phyloP scores from a whole-genome alignment of 2,797 vertebrate species.

The Heterohyrax brucei region DNA sequence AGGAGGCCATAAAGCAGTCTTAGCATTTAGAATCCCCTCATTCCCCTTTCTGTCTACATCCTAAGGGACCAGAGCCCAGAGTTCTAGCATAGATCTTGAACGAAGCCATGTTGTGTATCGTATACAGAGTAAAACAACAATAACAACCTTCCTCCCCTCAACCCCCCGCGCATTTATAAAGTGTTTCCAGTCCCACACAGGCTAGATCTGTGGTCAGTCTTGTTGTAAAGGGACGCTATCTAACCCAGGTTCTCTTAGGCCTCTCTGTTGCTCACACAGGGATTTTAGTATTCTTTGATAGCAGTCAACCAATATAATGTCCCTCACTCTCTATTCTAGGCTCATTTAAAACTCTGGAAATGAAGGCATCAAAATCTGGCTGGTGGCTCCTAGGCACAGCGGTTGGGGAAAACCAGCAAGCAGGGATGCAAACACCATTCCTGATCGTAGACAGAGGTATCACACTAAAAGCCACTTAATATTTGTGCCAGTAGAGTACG shows the following conservation, averaged over 20 bases:
- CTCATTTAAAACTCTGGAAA: conserved; percentile 96
- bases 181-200: not conserved
- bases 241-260: not conserved
- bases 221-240: not conserved
- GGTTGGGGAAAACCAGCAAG: conserved; percentile 94
- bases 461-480: rapidly evolving
- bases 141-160: too few species aligned
- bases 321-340: conserved; percentile 90
- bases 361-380: conserved; percentile 95
- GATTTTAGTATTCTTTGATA: not conserved
- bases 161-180: not conserved
- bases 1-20: not conserved
- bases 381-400: conserved; percentile 97
- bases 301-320: not conserved
- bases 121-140: too few species aligned
- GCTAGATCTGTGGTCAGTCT: not conserved
- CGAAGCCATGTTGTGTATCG: not conserved
- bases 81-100: not conserved
- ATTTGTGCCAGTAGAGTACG: not conserved
- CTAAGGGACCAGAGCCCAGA: not conserved
- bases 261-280: not conserved
- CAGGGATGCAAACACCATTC: conserved; percentile 96
- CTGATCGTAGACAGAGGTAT: conserved; percentile 96
- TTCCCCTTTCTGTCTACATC: not conserved
- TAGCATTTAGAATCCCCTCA: not conserved